These are phyloP conservation scores for Oithona nana DNA, from an alignment of 2,888 invertebrate species.

Conservation along the genomic window DNA sequence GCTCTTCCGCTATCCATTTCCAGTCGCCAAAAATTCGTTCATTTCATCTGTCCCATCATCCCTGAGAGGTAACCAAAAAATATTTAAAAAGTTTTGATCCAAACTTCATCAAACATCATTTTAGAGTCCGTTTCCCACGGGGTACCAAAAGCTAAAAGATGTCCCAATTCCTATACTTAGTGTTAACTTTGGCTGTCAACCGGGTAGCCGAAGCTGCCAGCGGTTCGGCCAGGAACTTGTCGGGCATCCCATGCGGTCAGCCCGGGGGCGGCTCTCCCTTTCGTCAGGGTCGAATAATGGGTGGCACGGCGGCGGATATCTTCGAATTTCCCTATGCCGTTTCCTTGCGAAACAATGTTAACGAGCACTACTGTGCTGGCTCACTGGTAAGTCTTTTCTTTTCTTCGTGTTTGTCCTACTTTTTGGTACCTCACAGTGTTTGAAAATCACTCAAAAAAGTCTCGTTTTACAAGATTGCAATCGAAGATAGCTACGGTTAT, in stretches of 20 bases:
- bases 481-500: not conserved
- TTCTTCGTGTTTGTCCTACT: not conserved
- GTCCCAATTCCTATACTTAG: not conserved
- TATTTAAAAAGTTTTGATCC: too few species aligned
- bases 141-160: not conserved
- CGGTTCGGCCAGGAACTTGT: slow-evolving; percentile 3
- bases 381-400: not conserved
- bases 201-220: not conserved
- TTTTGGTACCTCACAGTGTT: too few species aligned
- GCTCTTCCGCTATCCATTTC: too few species aligned
- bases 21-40: too few species aligned
- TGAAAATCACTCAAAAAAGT: too few species aligned
- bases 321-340: slow-evolving; percentile 7
- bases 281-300: not conserved
- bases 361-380: slow-evolving; percentile 10
- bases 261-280: not conserved
- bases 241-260: slow-evolving; percentile 8
- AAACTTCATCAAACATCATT: too few species aligned
- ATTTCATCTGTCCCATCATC: too few species aligned
- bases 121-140: too few species aligned
- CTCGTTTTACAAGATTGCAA: too few species aligned
- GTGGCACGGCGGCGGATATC: not conserved
- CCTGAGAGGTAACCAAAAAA: too few species aligned
- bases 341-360: slow-evolving; percentile 1
- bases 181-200: not conserved